phyloP scores from a whole-genome alignment of 2,888 invertebrate species.

The Philhelius pedissequus region DNA sequence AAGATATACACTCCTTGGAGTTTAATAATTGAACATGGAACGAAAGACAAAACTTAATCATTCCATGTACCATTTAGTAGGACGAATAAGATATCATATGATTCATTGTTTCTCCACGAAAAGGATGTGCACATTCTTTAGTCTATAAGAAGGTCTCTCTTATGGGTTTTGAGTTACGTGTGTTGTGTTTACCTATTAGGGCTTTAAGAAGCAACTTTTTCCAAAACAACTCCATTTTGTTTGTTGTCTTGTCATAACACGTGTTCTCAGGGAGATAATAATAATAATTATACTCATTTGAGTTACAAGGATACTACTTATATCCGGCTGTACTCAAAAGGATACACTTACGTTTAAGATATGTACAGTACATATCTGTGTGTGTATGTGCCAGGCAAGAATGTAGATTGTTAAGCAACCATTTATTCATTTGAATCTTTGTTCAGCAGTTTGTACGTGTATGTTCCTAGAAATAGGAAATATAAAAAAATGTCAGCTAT shows the following conservation, averaged over 20 bases:
- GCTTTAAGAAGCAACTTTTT: slow-evolving; percentile 27
- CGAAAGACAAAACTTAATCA: slow-evolving; percentile 46
- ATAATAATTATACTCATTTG: slow-evolving; percentile 23
- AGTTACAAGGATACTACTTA: not conserved
- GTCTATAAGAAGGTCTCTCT: not conserved
- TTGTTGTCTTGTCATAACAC: slow-evolving; percentile 30
- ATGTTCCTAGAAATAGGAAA: not conserved
- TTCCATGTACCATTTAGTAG: slow-evolving; percentile 34
- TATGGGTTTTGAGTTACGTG: slow-evolving; percentile 28
- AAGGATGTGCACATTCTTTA: slow-evolving; percentile 17
- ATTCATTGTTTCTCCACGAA: slow-evolving; percentile 32
- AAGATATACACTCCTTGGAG: not conserved
- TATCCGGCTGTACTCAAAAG: too few relatives aligned
- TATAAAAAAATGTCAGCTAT: not conserved
- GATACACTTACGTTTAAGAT: not conserved
- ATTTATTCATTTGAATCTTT: slow-evolving; percentile 11
- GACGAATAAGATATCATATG: slow-evolving; percentile 45
- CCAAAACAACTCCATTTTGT: slow-evolving; percentile 12
- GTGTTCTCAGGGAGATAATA: slow-evolving; percentile 24
- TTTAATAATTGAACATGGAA: slow-evolving; percentile 44
- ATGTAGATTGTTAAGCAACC: not conserved
- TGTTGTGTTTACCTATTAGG: slow-evolving; percentile 47
- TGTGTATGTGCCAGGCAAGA: too few relatives aligned
- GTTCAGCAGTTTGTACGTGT: slow-evolving; percentile 5
- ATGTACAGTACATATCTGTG: not conserved